Conservation (phyloP, 2,888 invertebrate species). For the Dynastes grantii region DNA sequence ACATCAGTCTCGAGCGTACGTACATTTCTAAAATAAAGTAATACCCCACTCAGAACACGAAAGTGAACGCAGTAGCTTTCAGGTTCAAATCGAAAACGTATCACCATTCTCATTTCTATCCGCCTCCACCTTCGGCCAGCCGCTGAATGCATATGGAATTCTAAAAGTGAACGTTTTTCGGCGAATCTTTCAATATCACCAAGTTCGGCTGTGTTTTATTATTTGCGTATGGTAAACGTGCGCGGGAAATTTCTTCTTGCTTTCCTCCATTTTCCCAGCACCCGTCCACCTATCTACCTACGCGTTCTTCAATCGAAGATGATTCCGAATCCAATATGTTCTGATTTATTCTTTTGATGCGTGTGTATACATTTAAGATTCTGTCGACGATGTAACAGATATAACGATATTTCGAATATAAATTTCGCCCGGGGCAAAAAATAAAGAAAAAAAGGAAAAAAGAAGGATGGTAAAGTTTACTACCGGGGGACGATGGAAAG, state of each 20-base stretch:
- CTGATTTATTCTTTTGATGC: slow-evolving; percentile 36
- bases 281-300: background rate
- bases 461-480: background rate
- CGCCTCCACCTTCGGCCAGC: background rate
- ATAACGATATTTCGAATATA: slow-evolving; percentile 17
- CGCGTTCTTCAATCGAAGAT: slow-evolving; percentile 10
- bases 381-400: slow-evolving; percentile 27
- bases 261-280: background rate
- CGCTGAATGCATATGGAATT: slow-evolving; percentile 25
- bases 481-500: background rate
- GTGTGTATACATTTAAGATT: slow-evolving; percentile 39
- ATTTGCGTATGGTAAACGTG: slow-evolving; percentile 40
- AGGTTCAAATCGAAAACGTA: background rate
- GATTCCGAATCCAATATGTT: slow-evolving; percentile 41
- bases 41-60: background rate
- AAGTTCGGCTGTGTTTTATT: slow-evolving; percentile 36
- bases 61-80: background rate
- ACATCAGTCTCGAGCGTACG: background rate
- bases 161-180: slow-evolving; percentile 34
- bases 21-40: background rate
- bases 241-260: slow-evolving; percentile 18
- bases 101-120: background rate
- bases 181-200: slow-evolving; percentile 36
- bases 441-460: background rate
- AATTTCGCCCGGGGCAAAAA: background rate